Evolutionary conservation across 2,888 invertebrate species (phyloP).

Genomic region (Xanthia icteritia): DNA sequence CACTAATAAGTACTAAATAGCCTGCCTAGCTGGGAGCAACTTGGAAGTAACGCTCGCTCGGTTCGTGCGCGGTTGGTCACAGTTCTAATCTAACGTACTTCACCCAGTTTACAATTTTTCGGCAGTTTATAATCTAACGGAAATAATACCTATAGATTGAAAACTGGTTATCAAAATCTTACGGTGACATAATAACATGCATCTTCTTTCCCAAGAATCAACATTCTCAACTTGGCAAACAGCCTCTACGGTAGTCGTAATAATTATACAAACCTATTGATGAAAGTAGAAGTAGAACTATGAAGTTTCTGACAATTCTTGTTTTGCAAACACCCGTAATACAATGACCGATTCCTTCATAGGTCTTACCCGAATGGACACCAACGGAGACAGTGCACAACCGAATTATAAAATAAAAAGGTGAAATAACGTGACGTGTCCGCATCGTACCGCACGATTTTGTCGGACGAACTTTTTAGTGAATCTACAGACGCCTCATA

Average conservation of each 20-base stretch:
- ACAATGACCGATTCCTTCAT: constrained; percentile 25
- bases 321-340: constrained; percentile 68
- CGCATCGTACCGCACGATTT: constrained; percentile 16
- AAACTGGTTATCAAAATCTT: too few relatives aligned
- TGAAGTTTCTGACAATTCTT: constrained; percentile 49
- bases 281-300: too few relatives aligned
- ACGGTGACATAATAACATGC: too few relatives aligned
- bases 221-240: constrained; percentile 17
- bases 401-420: constrained; percentile 42
- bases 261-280: constrained; percentile 42
- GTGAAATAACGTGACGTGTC: constrained; percentile 32
- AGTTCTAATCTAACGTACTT: too few relatives aligned
- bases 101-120: too few relatives aligned
- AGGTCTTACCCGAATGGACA: constrained; percentile 56
- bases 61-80: too few relatives aligned
- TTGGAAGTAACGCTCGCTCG: too few relatives aligned
- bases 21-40: too few relatives aligned
- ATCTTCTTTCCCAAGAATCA: neutral
- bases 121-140: too few relatives aligned
- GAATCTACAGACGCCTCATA: constrained; percentile 1
- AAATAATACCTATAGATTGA: too few relatives aligned
- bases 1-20: too few relatives aligned
- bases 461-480: constrained; percentile 14
- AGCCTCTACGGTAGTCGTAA: constrained; percentile 13
- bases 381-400: constrained; percentile 32